Evolutionary conservation across 1,140 invertebrate genomes (phyloP).

Genomic region (Drosophila rhopaloa): DNA sequence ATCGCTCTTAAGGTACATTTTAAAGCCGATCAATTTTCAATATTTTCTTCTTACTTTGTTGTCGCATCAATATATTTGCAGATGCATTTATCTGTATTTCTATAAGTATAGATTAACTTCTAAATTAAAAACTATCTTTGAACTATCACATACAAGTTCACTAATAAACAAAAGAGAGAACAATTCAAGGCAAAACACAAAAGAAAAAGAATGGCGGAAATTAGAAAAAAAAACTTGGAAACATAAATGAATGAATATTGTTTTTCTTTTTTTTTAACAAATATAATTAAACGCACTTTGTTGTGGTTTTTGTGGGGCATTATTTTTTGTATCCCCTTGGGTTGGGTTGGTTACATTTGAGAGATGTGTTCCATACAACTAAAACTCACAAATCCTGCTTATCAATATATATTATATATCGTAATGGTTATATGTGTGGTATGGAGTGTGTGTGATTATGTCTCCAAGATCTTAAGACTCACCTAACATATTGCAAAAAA

Average conservation of each 20-base stretch:
- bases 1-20: conserved; percentile 49
- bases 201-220: not conserved
- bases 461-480: conserved; percentile 21
- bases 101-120: conserved; percentile 24
- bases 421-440: conserved; percentile 25
- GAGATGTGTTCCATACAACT: conserved; percentile 3
- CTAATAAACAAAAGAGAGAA: conserved; percentile 50
- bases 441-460: conserved; percentile 36
- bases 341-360: not conserved
- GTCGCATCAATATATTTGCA: not conserved
- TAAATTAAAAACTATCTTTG: conserved; percentile 79
- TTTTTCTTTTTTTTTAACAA: not conserved
- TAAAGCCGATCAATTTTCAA: conserved; percentile 56
- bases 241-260: not conserved
- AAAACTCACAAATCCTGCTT: conserved; percentile 13
- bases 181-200: conserved; percentile 16
- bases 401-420: conserved; percentile 2
- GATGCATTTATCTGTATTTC: conserved; percentile 19
- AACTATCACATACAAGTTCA: conserved; percentile 84
- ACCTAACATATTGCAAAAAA: conserved; percentile 24
- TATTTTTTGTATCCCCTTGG: not conserved
- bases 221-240: not conserved
- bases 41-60: conserved; percentile 11
- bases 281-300: conserved; percentile 22
- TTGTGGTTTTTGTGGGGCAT: not conserved